Percentiles rank a stretch among this genome's conserved stretches.
These are phyloP conservation scores for Artemisiospiza belli DNA, from an alignment of 2,113 vertebrate genomes.

Conservation along the genomic window DNA sequence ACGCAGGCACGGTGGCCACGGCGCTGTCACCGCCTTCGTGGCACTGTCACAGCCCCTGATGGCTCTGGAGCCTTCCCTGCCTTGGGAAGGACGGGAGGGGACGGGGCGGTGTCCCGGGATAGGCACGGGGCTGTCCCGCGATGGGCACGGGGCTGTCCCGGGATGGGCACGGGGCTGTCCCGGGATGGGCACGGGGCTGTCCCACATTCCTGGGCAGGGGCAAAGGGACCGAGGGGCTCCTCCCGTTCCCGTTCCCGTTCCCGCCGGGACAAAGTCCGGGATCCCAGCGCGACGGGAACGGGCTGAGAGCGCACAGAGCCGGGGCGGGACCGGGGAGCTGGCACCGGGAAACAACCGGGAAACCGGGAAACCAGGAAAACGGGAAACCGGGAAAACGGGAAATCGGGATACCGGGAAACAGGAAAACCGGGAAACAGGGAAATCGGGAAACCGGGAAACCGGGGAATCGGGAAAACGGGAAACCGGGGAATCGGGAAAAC, in stretches of 20 bases:
- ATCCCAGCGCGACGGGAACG: not conserved
- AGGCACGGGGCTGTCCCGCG: not conserved
- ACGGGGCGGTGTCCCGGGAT: not conserved
- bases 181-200: not conserved
- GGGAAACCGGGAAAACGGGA: too few relatives aligned
- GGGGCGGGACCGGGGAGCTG: not conserved
- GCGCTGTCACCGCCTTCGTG: not conserved
- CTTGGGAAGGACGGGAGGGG: not conserved
- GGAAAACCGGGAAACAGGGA: not conserved
- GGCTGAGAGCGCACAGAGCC: not conserved
- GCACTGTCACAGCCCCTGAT: accelerated
- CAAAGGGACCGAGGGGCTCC: accelerated
- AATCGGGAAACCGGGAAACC: too few relatives aligned
- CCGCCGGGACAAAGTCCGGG: not conserved
- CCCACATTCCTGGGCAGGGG: accelerated
- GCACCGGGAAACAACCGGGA: not conserved
- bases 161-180: too few relatives aligned
- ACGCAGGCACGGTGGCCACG: accelerated
- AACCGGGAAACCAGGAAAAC: too few relatives aligned
- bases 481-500: too few relatives aligned
- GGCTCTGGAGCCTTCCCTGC: not conserved
- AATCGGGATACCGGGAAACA: too few relatives aligned
- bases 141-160: not conserved
- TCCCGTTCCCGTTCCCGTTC: too few relatives aligned
- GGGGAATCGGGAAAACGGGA: too few relatives aligned